These are phyloP conservation scores for Hydrotaea diabolus DNA, from an alignment of 2,888 invertebrate genomes.

Conservation along the genomic window DNA sequence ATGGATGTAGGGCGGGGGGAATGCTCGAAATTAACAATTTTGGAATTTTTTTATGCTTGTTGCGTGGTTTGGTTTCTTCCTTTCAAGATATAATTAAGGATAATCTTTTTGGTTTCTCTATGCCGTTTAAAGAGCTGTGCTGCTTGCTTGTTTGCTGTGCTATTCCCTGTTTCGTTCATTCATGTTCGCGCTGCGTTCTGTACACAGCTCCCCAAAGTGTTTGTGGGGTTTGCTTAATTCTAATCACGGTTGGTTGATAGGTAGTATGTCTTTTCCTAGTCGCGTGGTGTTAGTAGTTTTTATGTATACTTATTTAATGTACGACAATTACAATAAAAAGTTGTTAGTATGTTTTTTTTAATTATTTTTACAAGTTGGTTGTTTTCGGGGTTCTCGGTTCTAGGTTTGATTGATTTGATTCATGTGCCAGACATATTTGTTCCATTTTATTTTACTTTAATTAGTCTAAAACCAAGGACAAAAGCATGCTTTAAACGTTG, in stretches of 20 bases:
- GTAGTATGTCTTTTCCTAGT: slow-evolving; percentile 12
- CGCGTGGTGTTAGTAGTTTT: slow-evolving; percentile 12
- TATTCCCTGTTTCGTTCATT: not conserved
- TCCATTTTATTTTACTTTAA: not conserved
- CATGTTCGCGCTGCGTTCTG: too few species aligned
- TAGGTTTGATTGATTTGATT: not conserved
- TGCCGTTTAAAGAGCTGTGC: not conserved
- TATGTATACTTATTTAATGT: not conserved
- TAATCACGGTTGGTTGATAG: not conserved
- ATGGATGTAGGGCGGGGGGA: not conserved
- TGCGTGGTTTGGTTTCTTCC: not conserved
- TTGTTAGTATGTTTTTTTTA: slow-evolving; percentile 10
- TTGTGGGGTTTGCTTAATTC: not conserved
- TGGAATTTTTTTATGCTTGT: not conserved
- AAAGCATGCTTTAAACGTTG: slow-evolving; percentile 56
- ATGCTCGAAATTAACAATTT: not conserved
- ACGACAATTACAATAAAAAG: slow-evolving; percentile 26
- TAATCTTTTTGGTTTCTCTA: not conserved
- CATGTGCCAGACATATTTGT: slow-evolving; percentile 65
- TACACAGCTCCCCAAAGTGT: too few species aligned
- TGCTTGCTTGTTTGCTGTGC: not conserved
- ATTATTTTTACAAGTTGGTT: slow-evolving; percentile 18
- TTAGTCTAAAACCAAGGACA: slow-evolving; percentile 43
- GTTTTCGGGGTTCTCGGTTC: not conserved
- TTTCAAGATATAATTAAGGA: not conserved